Evolutionary conservation across 2,113 vertebrate genomes (phyloP), one percentile per base, ranked within the genome.

Genomic region (Hyaena hyaena): DNA sequence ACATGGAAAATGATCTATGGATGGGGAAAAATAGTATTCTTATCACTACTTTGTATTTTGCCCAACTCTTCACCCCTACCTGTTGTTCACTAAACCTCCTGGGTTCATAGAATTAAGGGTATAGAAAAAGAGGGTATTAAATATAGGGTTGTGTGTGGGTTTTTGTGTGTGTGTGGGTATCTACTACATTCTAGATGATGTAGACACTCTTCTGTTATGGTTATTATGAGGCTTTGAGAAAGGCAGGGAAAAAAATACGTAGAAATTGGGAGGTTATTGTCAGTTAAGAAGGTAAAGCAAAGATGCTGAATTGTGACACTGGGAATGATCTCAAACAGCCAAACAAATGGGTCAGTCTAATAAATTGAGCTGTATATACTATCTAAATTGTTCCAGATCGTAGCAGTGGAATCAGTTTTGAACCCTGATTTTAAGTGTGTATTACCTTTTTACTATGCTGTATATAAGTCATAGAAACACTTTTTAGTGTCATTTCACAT

Each of bases 401-500:
- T 39, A 66, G 4, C 7, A 48, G 14, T 9, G 53, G 28, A 48
- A 28, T 53, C 43, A 71, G 65, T 10, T 39, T 5, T 69, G 79
- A 63, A 35, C 7, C 12, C 35, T 24, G 35, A 33, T 61, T 80
- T 66, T 15, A 88, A 73, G 77, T 23, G 19, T 21, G 1, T n/a
- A 68, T 73, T 68, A 16, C 11, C 8, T 79, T 81, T 96, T 73
- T 5, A 55, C 33, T 61, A 31, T 45, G n/a, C n/a, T 26, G 80
- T 48, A 5, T 15, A 33, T 90, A 92, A 92, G 90, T 93, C 87
- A 61, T 0, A 84, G 83, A 66, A 90, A 85, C 76, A 31, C 65
- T 79, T 83, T 90, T 48, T 8, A 28, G 1, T 81, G 68, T 88
- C 96, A 69, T 86, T 97, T 90, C 58, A 28, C 39, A 71, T 89